Evolutionary conservation across 35 echinoderm and acorn worm species (phyloP).

Genomic region (Eucidaris tribuloides): DNA sequence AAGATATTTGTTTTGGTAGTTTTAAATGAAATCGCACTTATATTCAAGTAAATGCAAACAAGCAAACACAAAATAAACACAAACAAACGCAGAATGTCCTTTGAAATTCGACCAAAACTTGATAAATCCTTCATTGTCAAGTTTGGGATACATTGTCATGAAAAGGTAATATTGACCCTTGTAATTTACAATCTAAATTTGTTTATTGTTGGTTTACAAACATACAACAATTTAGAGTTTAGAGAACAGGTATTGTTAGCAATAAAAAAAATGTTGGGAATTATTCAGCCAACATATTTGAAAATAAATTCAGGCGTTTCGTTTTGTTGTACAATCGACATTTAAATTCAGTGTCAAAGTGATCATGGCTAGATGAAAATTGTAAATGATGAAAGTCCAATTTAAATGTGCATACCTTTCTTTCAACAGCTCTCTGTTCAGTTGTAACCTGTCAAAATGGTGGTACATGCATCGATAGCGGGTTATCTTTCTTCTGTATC

Average conservation of each 20-base stretch:
- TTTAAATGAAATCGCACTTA: too few species aligned
- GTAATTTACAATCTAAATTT: too few species aligned
- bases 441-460: conserved; percentile 68
- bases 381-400: neutral
- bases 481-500: conserved; percentile 8
- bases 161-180: too few species aligned
- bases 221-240: neutral
- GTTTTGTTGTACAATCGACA: neutral
- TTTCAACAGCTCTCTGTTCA: conserved; percentile 56
- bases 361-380: neutral
- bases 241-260: neutral
- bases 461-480: conserved; percentile 30
- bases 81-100: too few species aligned
- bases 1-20: too few species aligned
- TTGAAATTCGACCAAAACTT: too few species aligned
- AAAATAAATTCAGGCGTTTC: neutral
- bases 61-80: too few species aligned
- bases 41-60: too few species aligned
- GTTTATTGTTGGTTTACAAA: too few species aligned
- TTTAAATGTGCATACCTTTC: neutral
- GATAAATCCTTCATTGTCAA: too few species aligned
- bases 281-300: neutral
- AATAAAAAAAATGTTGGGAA: neutral
- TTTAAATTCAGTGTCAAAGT: neutral
- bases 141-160: too few species aligned